Base-by-base conservation (phyloP, 2,888 invertebrate genomes). In the Nomada flava region DNA sequence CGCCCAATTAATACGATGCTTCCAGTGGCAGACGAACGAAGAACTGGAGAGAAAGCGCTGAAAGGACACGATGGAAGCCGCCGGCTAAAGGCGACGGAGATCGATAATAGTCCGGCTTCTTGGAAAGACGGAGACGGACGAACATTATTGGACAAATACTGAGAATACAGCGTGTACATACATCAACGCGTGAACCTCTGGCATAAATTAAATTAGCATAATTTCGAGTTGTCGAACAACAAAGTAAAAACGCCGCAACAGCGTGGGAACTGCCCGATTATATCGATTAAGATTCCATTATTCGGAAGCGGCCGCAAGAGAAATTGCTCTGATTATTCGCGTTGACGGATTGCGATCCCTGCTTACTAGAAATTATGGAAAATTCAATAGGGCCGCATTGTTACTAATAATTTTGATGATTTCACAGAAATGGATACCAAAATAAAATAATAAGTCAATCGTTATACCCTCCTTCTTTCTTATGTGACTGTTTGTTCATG, bases 141-240 rank as follows among this genome's bases (percentile, higher is more conserved):
- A 72, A 53, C 65, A 78, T 85, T 84, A 83, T 81, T 78, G 69
- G 73, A 73, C 63, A 63, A 79, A 85, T 70, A 70, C 73, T 67
- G 75, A 36, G 73, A 59, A 79, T 60, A 60, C 57, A n/a, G 18
- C 60, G 59, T 57, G 44, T 52, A 50, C 68, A 47, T 62, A 67
- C 50, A 50, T 62, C 55, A 50, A 44, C 65, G 79, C 81, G 86
- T 69, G 75, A 84, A 82, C 86, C 86, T 78, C 60, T 79, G 88
- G 89, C 89, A 92, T 91, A 91, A 90, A 92, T 92, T 90, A 90
- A 90, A 92, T 92, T 91, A 91, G 86, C 91, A 91, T 92, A 92
- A 90, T 86, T 89, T 88, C 82, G 85, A 71, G 67, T 75, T 74
- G 79, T 69, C 74, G 67, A 71, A 85, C 86, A 88, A 90, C 91